Evolutionary conservation across 2,113 vertebrate genomes (phyloP), one percentile per base, ranked within the genome.

Genomic region (Ranitomeya variabilis): DNA sequence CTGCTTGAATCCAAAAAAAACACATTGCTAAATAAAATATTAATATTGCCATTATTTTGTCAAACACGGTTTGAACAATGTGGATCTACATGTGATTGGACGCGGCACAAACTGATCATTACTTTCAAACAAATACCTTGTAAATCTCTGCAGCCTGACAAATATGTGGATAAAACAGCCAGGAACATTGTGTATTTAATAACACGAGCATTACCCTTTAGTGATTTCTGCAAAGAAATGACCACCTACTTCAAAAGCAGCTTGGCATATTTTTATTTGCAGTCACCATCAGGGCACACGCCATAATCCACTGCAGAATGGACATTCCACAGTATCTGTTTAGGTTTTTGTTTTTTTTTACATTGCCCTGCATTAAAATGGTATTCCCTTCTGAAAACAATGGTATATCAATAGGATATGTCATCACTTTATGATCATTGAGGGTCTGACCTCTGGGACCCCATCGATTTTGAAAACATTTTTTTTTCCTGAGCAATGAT

Each of bases 11-110:
- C 67, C 69, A 23, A 59, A 16, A 37, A 71, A 80, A 86, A 66
- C 59, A 79, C 51, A 67, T 37, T 79, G 19, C 26, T 52, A 37
- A 80, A 51, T 88, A 77, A 88, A 88, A 88, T 77, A 83, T 83
- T 62, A 77, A 77, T 83, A 77, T 66, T 66, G 45, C 80, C 45
- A 83, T 88, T 88, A 83, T 88, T 83, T 88, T 64, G 80, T 66
- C 80, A 77, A 77, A 77, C 55, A 76, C 55, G 16, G 23, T 16
- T 66, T 31, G 59, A 64, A n/a, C 31, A 51, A 73, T 52, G 59
- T 52, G 52, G 79, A 73, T 62, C 66, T 82, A 52, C 79, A 83
- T 19, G 59, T 73, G 55, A 88, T 64, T 52, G 62, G 62, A 83
- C 37, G 59, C 80, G 19, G 64, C 60, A 81, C 82, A 83, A 69